A percentile compares a stretch with the other conserved stretches of the same genome.
Conservation (phyloP, 1,140 invertebrate genomes). For the Drosophila parvula region DNA sequence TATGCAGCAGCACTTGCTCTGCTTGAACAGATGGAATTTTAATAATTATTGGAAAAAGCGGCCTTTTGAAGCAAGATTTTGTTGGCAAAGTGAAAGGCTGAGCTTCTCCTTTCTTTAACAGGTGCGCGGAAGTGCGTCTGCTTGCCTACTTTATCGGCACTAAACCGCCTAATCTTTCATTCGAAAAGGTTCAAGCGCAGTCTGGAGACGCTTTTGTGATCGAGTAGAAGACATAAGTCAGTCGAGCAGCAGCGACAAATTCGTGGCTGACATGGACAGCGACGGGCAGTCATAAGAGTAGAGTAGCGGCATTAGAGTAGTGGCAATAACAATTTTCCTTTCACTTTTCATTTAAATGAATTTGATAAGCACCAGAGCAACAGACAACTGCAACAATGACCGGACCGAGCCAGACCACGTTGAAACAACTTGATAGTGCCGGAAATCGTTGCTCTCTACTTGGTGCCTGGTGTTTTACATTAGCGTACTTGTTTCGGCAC, state of each 20-base stretch:
- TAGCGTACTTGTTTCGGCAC: conserved; percentile 20
- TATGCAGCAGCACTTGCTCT: background rate
- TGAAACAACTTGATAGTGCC: conserved; percentile 39
- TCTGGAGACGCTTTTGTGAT: conserved; percentile 4
- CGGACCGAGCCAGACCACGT: conserved; percentile 15
- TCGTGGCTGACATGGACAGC: conserved; percentile 12
- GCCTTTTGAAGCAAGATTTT: background rate
- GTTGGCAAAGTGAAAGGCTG: background rate
- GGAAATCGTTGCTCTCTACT: conserved; percentile 36
- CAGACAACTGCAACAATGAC: conserved; percentile 41
- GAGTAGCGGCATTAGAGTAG: conserved; percentile 5
- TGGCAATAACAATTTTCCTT: conserved; percentile 44
- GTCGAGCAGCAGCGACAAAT: conserved; percentile 20
- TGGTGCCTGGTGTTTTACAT: conserved; percentile 18
- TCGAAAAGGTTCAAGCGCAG: conserved; percentile 3
- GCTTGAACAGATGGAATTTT: background rate
- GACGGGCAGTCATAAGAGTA: conserved; percentile 32
- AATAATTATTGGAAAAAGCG: background rate
- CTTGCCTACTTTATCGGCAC: background rate
- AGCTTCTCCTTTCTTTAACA: background rate
- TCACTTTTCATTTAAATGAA: conserved; percentile 51
- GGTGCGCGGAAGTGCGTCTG: conserved; percentile 7
- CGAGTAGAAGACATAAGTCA: conserved; percentile 3
- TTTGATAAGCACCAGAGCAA: conserved; percentile 52
- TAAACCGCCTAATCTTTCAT: background rate